Evolutionary conservation across 2,888 invertebrate species (phyloP), one percentile per base, ranked within the genome.

Genomic region (Sarcophaga rosellei): DNA sequence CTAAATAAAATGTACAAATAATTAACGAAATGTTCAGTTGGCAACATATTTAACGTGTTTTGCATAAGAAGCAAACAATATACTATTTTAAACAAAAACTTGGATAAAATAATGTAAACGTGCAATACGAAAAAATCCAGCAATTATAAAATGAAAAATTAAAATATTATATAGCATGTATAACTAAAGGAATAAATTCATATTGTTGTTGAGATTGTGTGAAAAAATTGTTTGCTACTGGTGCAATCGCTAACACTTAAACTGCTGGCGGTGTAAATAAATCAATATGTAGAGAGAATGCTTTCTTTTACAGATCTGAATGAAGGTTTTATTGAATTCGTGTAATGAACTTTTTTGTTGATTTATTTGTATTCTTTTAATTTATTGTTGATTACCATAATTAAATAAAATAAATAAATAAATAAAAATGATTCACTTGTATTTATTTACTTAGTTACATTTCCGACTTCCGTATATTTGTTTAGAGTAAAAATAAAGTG

Each of bases 271-370:
- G 12, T 15, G 15, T 47, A 47, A 12, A 47, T 12, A 47, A 6
- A 47, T 47, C 47, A 47, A 25, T 25, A 2, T 35, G 35, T 35
- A 53, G 53, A 53, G 1, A 44, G 76, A 35, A 53, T 61, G 15
- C 15, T 45, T 45, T 76, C 15, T n/a, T 72, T 59, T 12, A 53
- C 17, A 70, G 53, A 21, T 47, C 63, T 77, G 73, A 12, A 6
- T 4, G 23, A 35, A 75, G 65, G 53, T 68, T 80, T 81, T 86
- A 86, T 83, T 86, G 84, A 86, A 77, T 35, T 74, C 86, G 86
- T 86, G 86, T 86, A 81, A 86, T 86, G 80, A 83, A 81, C 83
- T 86, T 74, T 12, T 35, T 20, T 45, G 75, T 25, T 83, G 57
- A 69, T 65, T 81, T 47, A 68, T 44, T 73, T 66, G 65, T 57